Evolutionary conservation across 2,797 vertebrate genomes (phyloP).

Genomic region (Cheracebus regulus): DNA sequence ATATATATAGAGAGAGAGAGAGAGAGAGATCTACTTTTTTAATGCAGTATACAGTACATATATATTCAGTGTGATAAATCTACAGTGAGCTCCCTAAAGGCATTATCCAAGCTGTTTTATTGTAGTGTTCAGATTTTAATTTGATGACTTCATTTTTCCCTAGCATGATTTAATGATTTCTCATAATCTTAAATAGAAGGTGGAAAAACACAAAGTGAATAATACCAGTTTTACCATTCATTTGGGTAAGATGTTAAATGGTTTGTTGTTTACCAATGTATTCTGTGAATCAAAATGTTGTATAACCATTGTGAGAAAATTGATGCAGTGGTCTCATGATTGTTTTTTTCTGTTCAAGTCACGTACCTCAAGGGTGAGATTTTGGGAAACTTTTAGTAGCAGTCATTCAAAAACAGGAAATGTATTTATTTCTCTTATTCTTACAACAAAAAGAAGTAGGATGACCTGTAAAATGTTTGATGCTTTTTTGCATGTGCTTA

Average conservation of each 20-base stretch:
- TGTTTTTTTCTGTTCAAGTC: background rate
- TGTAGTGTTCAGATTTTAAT: background rate
- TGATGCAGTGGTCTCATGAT: background rate
- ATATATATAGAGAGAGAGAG: too few relatives aligned
- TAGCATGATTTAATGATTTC: background rate
- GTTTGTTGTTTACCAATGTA: background rate
- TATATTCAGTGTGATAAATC: background rate
- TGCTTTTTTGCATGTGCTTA: background rate
- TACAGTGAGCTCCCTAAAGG: background rate
- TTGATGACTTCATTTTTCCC: background rate
- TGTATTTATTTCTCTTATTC: background rate
- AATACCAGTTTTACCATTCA: background rate
- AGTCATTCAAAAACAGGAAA: background rate
- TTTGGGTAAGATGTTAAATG: background rate
- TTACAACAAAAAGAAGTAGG: background rate
- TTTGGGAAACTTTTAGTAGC: background rate
- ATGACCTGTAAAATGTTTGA: background rate
- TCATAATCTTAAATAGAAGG: background rate
- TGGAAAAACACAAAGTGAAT: background rate
- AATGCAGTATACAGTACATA: background rate
- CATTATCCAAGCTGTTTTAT: background rate
- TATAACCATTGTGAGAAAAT: background rate
- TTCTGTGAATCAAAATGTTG: background rate
- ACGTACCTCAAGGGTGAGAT: background rate
- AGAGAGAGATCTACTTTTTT: too few relatives aligned